A percentile compares a stretch with the other conserved stretches of the same genome.
Evolutionary conservation across 2,113 vertebrate genomes (phyloP).

Genomic region (Melanocharis versteri): DNA sequence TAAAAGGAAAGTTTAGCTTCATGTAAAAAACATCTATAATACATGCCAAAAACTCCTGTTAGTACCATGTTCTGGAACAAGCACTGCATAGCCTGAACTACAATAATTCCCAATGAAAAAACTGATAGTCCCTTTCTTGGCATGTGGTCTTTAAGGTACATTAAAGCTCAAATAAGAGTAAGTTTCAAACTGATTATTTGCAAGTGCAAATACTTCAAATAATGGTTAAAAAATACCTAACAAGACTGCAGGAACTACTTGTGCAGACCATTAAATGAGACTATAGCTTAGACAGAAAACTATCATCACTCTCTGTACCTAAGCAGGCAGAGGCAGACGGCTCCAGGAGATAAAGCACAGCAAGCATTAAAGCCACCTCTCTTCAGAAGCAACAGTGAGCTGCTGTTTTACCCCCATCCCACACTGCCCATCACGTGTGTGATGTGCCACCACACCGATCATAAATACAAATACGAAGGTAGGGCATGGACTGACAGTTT

Average conservation of each 20-base stretch:
- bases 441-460: background rate
- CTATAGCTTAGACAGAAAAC: background rate
- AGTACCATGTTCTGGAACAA: background rate
- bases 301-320: background rate
- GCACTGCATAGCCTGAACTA: background rate
- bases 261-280: background rate
- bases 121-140: background rate
- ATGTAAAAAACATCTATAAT: background rate
- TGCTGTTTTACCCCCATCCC: background rate
- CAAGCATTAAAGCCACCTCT: background rate
- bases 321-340: background rate
- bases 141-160: background rate
- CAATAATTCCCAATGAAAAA: background rate
- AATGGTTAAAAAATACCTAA: background rate
- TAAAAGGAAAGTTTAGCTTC: background rate
- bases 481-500: background rate
- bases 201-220: background rate
- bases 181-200: background rate
- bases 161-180: background rate
- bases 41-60: background rate
- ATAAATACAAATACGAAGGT: accelerated
- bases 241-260: background rate
- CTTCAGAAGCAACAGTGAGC: background rate
- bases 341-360: background rate
- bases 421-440: background rate